A percentile compares a stretch with the other conserved stretches of the same genome.
Evolutionary conservation across 1,140 invertebrate genomes (phyloP).

Genomic region (Bombus cullumanus): DNA sequence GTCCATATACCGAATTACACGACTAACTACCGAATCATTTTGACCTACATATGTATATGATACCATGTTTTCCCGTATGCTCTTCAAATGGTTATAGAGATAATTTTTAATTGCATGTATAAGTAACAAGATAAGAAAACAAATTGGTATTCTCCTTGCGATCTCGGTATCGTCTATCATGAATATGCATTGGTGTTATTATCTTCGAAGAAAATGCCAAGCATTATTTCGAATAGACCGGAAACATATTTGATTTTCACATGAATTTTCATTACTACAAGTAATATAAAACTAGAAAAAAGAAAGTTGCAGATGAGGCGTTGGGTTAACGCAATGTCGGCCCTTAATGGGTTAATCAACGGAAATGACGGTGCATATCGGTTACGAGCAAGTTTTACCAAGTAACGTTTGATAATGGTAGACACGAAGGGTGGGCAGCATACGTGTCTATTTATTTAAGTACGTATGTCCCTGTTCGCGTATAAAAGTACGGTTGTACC

Average conservation of each 20-base stretch:
- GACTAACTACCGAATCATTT: constrained; percentile 76
- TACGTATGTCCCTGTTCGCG: background rate
- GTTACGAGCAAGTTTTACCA: constrained; percentile 5
- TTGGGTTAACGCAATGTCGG: too few species aligned
- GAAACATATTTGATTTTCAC: background rate
- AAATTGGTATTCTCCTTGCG: constrained; percentile 17
- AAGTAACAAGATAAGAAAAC: background rate
- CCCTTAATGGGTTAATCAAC: background rate
- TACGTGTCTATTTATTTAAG: background rate
- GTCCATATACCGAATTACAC: constrained; percentile 73
- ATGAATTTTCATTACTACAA: background rate
- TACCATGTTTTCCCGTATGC: background rate
- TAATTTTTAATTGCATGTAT: background rate
- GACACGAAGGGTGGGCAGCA: background rate
- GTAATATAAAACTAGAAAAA: background rate
- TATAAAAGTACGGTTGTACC: constrained; percentile 4
- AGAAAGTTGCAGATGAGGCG: too few species aligned
- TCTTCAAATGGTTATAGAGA: constrained; percentile 3
- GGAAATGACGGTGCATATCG: constrained; percentile 30
- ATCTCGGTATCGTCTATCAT: background rate
- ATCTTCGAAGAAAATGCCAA: background rate
- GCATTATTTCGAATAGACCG: background rate
- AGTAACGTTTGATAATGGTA: constrained; percentile 21
- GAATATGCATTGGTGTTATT: constrained; percentile 1
- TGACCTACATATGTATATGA: constrained; percentile 73